These are phyloP conservation scores for Drosophila kikkawai DNA, from an alignment of 1,140 invertebrate genomes.

Conservation along the genomic window DNA sequence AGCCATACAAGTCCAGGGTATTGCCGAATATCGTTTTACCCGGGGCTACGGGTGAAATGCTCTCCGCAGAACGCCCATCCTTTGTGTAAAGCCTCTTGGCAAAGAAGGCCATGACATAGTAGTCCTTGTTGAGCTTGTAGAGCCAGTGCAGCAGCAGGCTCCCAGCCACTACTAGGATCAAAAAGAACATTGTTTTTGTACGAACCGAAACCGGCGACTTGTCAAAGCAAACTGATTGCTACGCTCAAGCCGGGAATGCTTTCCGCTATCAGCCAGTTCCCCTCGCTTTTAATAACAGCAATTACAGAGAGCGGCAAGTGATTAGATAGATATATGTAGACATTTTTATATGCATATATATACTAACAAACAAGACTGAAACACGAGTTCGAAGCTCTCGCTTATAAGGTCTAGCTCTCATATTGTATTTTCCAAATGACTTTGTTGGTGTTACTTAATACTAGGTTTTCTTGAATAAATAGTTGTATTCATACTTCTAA, in stretches of 20 bases:
- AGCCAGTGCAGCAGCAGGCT: constrained; percentile 48
- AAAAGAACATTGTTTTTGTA: constrained; percentile 3
- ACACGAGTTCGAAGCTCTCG: not conserved
- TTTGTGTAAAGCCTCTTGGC: constrained; percentile 36
- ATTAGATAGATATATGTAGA: constrained; percentile 14
- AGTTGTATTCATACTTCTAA: not conserved
- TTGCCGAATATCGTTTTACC: constrained; percentile 57
- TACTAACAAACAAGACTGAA: not conserved
- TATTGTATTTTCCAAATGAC: no score
- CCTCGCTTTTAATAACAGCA: not conserved
- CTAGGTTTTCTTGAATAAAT: not conserved
- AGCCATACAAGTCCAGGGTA: constrained; percentile 49
- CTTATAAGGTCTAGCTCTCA: not conserved
- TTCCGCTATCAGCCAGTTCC: constrained; percentile 11
- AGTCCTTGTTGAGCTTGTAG: constrained; percentile 55
- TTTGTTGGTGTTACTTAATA: not conserved
- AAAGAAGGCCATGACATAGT: constrained; percentile 58
- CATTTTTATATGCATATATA: not conserved
- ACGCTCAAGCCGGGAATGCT: not conserved
- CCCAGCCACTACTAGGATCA: constrained; percentile 20
- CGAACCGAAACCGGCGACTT: constrained; percentile 7
- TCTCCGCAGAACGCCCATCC: constrained; percentile 49
- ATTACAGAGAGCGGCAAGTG: constrained; percentile 1
- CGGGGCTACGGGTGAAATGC: constrained; percentile 38
- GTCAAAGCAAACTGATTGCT: constrained; percentile 2